Base-by-base conservation (phyloP, 35 echinoderm and acorn worm species). In the Apostichopus californicus region DNA sequence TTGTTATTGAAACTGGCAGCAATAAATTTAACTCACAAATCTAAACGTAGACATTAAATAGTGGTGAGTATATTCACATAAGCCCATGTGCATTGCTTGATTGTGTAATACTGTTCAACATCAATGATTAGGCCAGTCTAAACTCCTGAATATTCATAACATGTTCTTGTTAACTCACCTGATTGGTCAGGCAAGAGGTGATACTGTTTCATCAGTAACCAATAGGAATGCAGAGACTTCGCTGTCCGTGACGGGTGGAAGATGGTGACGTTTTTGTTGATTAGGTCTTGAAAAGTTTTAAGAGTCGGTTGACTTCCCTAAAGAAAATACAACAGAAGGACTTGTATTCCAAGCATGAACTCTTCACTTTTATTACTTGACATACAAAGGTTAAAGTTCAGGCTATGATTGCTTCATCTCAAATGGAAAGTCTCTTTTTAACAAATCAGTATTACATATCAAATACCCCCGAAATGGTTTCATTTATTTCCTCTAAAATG, bases 181-280 rank as follows among this genome's bases (percentile, higher is more conserved):
- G 96, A 95, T 95, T 98, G 96, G 90, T 95, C 96, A 68, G 96
- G 94, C 23, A 95, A 87, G 6, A 98, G 82, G 83, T 99, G 97
- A 92, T 98, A 99, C 57, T 99, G 97, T 80, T 99, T 99, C 95
- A 99, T 96, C 12, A 96, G 93, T 21, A 95, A 55, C 97, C 97
- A 99, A 81, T 99, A 95, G 56, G 91, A 94, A 18, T 96, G 89
- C 4, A 96, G 71, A 6, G 88, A 94, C 78, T 99, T 99, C 2
- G 95, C 91, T 81, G 95, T 96, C 28, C 97, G 85, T 79, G 93
- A 86, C 5, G 95, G 95, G 80, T 98, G 94, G 73, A 99, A 99
- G 1, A 92, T 57, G 21, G 91, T 92, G 15, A 91, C 56, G 56
- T 95, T 93, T 63, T 99, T 96, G 89, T 95, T 99, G 81, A 99